A percentile compares a stretch with the other conserved stretches of the same genome.
phyloP scores from a whole-genome alignment of 1,140 invertebrate species.

The Hydropsyche tenuis region DNA sequence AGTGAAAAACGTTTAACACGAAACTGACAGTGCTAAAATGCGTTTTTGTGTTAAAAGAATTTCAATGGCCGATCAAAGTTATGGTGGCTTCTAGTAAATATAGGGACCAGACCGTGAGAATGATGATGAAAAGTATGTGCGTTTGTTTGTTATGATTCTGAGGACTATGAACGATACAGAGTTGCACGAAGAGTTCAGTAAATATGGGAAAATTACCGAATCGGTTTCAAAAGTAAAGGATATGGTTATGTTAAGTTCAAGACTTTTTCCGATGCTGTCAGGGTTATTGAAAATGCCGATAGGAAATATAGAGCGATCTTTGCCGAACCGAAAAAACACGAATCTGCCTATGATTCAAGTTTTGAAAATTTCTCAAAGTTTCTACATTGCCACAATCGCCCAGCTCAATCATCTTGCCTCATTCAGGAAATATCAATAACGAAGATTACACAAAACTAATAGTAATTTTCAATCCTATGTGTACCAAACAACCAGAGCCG shows the following conservation, averaged over 20 bases:
- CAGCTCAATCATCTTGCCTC: neutral
- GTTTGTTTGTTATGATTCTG: conserved; percentile 88
- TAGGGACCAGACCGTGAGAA: conserved; percentile 77
- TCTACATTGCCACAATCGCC: conserved; percentile 23
- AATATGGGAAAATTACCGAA: conserved; percentile 86
- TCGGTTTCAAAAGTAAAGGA: conserved; percentile 85
- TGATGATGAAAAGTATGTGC: conserved; percentile 82
- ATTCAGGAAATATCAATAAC: conserved; percentile 50
- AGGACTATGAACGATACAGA: conserved; percentile 82
- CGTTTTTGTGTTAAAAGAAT: too few species aligned
- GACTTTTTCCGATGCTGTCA: conserved; percentile 84
- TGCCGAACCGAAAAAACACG: conserved; percentile 76
- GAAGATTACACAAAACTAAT: conserved; percentile 67
- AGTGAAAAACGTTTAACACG: too few species aligned
- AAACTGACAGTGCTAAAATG: too few species aligned
- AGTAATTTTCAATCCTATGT: conserved; percentile 72
- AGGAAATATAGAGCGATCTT: conserved; percentile 88
- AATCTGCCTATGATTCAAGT: conserved; percentile 39
- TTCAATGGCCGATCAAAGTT: conserved; percentile 90
- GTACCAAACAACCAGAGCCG: too few species aligned
- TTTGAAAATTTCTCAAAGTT: conserved; percentile 38
- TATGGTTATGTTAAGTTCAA: conserved; percentile 91
- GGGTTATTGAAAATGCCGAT: conserved; percentile 89
- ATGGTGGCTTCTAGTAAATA: conserved; percentile 77
- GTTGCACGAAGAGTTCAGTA: conserved; percentile 79